These are phyloP conservation scores for Beris chalybata DNA, from an alignment of 2,888 invertebrate species.

Conservation along the genomic window DNA sequence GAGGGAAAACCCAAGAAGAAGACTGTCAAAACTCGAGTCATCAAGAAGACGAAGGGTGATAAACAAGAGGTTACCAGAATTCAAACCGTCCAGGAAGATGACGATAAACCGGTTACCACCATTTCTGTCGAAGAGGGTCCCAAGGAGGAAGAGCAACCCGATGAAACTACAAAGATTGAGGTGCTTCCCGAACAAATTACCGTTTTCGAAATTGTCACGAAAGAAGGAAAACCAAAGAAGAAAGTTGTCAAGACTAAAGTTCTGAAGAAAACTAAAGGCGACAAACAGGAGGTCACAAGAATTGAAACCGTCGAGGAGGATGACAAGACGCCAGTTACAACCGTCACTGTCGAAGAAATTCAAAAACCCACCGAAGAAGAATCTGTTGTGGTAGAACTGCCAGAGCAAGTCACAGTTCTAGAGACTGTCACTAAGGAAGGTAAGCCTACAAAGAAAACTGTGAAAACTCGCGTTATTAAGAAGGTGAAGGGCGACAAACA, in stretches of 20 bases:
- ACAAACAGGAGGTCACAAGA: conserved; percentile 48
- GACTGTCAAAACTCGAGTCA: conserved; percentile 50
- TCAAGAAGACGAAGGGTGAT: conserved; percentile 52
- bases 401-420: conserved; percentile 40
- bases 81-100: conserved; percentile 50
- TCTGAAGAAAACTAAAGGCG: conserved; percentile 47
- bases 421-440: conserved; percentile 40
- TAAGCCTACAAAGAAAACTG: conserved; percentile 43
- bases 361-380: conserved; percentile 23
- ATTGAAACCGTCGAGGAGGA: conserved; percentile 53
- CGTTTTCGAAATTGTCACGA: conserved; percentile 26
- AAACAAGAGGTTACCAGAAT: conserved; percentile 56
- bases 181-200: conserved; percentile 38
- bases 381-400: conserved; percentile 42
- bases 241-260: conserved; percentile 48
- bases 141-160: conserved; percentile 41
- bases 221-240: conserved; percentile 42
- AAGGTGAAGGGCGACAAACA: conserved; percentile 42
- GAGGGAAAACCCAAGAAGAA: conserved; percentile 50
- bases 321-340: conserved; percentile 49
- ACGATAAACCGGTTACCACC: conserved; percentile 49
- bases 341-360: conserved; percentile 47
- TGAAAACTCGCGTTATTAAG: conserved; percentile 42
- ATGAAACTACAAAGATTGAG: conserved; percentile 38
- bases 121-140: conserved; percentile 46